Percentiles rank a stretch among this genome's conserved stretches.
These are phyloP conservation scores for Neomonachus schauinslandi DNA, from an alignment of 2,113 vertebrate species.

Conservation along the genomic window DNA sequence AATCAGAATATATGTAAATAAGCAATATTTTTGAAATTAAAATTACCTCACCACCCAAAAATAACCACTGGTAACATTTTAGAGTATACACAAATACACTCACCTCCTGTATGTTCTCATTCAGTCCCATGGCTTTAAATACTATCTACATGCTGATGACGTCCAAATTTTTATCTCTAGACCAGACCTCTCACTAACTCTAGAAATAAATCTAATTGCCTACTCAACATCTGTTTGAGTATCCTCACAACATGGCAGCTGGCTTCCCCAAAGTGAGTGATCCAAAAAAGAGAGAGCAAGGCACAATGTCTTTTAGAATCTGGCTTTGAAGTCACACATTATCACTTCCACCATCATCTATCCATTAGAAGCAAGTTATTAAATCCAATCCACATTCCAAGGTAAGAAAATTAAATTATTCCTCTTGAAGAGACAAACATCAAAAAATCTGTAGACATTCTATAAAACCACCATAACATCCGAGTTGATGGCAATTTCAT, in stretches of 20 bases:
- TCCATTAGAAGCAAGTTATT: not conserved
- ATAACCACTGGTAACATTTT: not conserved
- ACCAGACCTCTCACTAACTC: not conserved
- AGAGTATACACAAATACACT: not conserved
- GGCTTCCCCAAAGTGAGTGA: not conserved
- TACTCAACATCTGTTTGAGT: not conserved
- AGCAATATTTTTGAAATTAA: not conserved
- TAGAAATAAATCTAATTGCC: not conserved
- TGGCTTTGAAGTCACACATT: not conserved
- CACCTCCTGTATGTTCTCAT: not conserved
- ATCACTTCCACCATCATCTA: not conserved
- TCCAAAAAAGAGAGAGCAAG: not conserved
- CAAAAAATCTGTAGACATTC: not conserved
- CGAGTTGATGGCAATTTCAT: not conserved
- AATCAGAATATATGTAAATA: not conserved
- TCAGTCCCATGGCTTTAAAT: not conserved
- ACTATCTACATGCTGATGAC: not conserved
- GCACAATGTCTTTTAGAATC: not conserved
- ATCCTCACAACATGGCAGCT: not conserved
- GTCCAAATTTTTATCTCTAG: not conserved
- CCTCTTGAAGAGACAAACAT: not conserved
- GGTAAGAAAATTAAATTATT: not conserved
- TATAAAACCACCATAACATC: not conserved
- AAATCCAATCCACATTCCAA: not conserved
- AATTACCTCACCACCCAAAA: not conserved